Percentiles rank a stretch among this genome's conserved stretches.
phyloP scores from a whole-genome alignment of 2,888 invertebrate species.

The Amiota minor region DNA sequence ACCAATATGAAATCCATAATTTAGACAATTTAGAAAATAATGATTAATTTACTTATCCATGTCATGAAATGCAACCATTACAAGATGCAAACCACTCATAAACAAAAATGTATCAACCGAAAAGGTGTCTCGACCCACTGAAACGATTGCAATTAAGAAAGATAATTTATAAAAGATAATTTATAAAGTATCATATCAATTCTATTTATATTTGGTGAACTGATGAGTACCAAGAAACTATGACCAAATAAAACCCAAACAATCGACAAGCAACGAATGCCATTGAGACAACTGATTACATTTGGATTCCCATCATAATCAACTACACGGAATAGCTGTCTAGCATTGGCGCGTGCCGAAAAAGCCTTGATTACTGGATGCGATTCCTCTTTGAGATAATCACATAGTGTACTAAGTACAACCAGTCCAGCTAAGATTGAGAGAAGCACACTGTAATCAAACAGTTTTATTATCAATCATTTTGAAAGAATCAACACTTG shows the following conservation, averaged over 20 bases:
- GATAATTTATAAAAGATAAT: background rate
- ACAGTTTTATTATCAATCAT: too few species aligned
- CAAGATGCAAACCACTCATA: slow-evolving; percentile 76
- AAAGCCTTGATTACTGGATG: slow-evolving; percentile 11
- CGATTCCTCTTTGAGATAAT: background rate
- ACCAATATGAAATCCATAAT: slow-evolving; percentile 53
- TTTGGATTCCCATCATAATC: slow-evolving; percentile 10
- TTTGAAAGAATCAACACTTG: background rate
- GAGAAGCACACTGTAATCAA: background rate
- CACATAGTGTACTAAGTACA: slow-evolving; percentile 4
- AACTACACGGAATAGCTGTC: slow-evolving; percentile 16
- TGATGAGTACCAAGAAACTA: slow-evolving; percentile 42
- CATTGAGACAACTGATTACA: slow-evolving; percentile 69
- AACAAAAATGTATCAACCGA: slow-evolving; percentile 79
- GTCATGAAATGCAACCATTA: slow-evolving; percentile 59
- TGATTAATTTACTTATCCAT: slow-evolving; percentile 55
- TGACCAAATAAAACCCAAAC: slow-evolving; percentile 72
- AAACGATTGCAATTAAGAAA: background rate
- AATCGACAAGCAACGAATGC: slow-evolving; percentile 70
- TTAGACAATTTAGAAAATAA: background rate
- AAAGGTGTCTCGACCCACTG: slow-evolving; percentile 65
- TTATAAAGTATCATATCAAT: slow-evolving; percentile 19
- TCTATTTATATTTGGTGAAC: slow-evolving; percentile 44
- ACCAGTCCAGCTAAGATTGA: slow-evolving; percentile 9
- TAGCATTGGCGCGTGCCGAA: slow-evolving; percentile 15